Conservation (phyloP, 1,140 invertebrate genomes). For the Dreissena rostriformis region DNA sequence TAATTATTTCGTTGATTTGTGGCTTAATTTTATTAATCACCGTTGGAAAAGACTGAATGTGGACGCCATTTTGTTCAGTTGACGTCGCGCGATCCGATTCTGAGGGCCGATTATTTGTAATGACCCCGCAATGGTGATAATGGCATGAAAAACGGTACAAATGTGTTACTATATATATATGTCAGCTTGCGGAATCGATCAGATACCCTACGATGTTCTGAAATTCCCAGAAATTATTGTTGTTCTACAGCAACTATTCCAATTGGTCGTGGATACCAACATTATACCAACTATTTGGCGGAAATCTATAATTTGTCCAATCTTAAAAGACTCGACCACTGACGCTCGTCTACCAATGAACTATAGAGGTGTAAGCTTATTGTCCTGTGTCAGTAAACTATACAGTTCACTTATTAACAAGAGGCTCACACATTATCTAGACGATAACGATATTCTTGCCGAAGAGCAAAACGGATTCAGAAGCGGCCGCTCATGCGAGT, state of each 20-base stretch:
- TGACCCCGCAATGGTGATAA: too few species aligned
- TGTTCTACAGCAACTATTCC: slow-evolving; percentile 28
- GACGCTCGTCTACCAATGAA: slow-evolving; percentile 30
- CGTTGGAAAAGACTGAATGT: too few species aligned
- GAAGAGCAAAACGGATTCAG: slow-evolving; percentile 52
- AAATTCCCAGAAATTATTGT: slow-evolving; percentile 12
- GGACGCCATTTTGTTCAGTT: too few species aligned
- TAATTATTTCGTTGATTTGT: too few species aligned
- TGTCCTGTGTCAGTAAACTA: slow-evolving; percentile 30
- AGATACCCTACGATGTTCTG: slow-evolving; percentile 30
- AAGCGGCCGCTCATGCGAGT: slow-evolving; percentile 34
- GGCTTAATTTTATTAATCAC: too few species aligned
- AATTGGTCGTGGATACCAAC: slow-evolving; percentile 18
- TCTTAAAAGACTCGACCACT: slow-evolving; percentile 30
- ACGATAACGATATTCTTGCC: slow-evolving; percentile 41
- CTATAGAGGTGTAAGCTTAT: slow-evolving; percentile 44
- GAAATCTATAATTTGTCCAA: slow-evolving; percentile 52
- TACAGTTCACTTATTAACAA: slow-evolving; percentile 43
- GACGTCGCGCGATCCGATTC: too few species aligned
- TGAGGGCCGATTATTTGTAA: too few species aligned
- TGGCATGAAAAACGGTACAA: too few species aligned
- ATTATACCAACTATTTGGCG: slow-evolving; percentile 47
- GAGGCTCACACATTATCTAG: slow-evolving; percentile 29
- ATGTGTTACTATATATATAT: too few species aligned
- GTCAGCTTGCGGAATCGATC: slow-evolving; percentile 13